Evolutionary conservation across 2,113 vertebrate genomes (phyloP).

Genomic region (Vimba vimba): DNA sequence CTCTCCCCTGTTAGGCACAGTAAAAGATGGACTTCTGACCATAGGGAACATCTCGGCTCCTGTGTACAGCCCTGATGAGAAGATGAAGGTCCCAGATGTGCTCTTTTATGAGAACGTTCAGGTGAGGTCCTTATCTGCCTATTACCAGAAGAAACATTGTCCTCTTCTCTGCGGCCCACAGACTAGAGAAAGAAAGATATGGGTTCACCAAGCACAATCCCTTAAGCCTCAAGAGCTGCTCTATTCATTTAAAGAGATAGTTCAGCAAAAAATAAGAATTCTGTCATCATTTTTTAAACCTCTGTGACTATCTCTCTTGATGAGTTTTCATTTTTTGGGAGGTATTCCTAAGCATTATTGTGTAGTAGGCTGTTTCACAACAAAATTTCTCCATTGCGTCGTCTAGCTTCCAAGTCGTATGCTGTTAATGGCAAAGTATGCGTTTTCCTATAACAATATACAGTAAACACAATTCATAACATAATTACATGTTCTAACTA

Average conservation of each 20-base stretch:
- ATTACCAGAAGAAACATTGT: background rate
- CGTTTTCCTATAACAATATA: too few relatives aligned
- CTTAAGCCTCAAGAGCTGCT: background rate
- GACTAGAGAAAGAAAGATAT: background rate
- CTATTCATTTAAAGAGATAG: background rate
- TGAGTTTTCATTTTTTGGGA: background rate
- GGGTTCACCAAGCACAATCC: background rate
- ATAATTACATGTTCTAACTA: too few relatives aligned
- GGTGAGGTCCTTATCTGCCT: slow-evolving; percentile 71
- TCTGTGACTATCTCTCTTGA: background rate
- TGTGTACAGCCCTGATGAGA: slow-evolving; percentile 80
- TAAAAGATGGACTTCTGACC: slow-evolving; percentile 83
- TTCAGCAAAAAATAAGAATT: background rate
- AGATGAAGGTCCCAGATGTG: slow-evolving; percentile 94
- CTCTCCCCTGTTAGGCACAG: slow-evolving; percentile 74
- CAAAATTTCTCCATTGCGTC: too few relatives aligned
- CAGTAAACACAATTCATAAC: too few relatives aligned
- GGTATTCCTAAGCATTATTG: background rate
- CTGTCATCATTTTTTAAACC: background rate
- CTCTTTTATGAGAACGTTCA: slow-evolving; percentile 96
- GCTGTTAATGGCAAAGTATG: too few relatives aligned
- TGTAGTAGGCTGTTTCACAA: too few relatives aligned
- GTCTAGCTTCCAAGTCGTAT: too few relatives aligned
- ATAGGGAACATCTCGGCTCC: slow-evolving; percentile 85
- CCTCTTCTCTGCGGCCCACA: background rate